phyloP scores from a whole-genome alignment of 2,888 invertebrate genomes.

The Augiades crinisus region DNA sequence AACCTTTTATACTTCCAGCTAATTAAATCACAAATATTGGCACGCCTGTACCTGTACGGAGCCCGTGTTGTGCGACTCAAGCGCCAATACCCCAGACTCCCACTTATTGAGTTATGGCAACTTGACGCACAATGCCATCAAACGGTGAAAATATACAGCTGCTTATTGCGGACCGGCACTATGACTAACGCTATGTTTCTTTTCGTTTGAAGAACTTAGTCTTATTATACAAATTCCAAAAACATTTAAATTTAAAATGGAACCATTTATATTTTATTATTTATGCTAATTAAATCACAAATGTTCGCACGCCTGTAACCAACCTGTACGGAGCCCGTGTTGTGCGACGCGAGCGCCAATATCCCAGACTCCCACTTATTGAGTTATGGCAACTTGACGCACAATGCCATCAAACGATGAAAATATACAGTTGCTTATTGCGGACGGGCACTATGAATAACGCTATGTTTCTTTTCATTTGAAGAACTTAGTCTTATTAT shows the following conservation, averaged over 20 bases:
- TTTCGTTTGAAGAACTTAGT: too few species aligned
- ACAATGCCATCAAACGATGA: slow-evolving; percentile 36
- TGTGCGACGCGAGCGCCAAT: slow-evolving; percentile 27
- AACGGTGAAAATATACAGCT: slow-evolving; percentile 26
- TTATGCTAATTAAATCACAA: background rate
- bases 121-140: slow-evolving; percentile 39
- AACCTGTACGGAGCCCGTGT: background rate
- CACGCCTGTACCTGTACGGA: background rate
- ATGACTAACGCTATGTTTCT: too few species aligned
- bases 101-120: slow-evolving; percentile 40
- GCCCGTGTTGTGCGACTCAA: slow-evolving; percentile 1
- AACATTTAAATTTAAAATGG: too few species aligned
- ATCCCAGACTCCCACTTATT: slow-evolving; percentile 38
- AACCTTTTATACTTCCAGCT: background rate
- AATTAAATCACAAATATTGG: background rate
- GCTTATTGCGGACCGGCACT: background rate
- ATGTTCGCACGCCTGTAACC: background rate
- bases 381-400: slow-evolving; percentile 39
- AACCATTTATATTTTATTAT: background rate
- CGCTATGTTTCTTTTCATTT: too few species aligned
- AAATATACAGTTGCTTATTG: slow-evolving; percentile 11
- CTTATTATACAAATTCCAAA: too few species aligned
- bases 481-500: too few species aligned
- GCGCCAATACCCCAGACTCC: slow-evolving; percentile 35
- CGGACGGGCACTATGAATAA: too few species aligned